A percentile compares a stretch with the other conserved stretches of the same genome.
phyloP scores from a whole-genome alignment of 2,113 vertebrate genomes.

The Oncorhynchus tshawytscha region DNA sequence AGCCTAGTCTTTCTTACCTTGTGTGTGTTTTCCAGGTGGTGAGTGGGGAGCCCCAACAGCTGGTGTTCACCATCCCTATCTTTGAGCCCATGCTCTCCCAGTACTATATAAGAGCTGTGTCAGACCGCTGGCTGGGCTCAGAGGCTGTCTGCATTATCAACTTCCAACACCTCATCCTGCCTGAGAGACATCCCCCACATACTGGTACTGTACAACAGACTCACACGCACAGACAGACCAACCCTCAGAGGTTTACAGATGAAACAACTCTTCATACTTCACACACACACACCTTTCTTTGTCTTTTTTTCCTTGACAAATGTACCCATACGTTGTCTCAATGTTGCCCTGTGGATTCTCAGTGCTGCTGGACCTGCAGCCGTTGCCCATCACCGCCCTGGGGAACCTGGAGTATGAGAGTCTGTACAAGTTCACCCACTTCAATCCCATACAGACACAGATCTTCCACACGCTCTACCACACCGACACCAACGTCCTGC shows the following conservation, averaged over 20 bases:
- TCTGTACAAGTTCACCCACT: conserved; percentile 95
- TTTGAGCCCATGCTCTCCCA: conserved; percentile 97
- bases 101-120: conserved; percentile 95
- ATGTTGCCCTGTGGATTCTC: conserved; percentile 43
- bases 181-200: conserved; percentile 95
- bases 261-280: not conserved
- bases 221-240: not conserved
- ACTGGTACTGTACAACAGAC: conserved; percentile 77
- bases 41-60: conserved; percentile 80
- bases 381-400: conserved; percentile 86
- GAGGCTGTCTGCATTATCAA: conserved; percentile 95
- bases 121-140: conserved; percentile 94
- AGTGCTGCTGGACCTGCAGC: conserved; percentile 96
- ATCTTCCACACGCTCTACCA: conserved; percentile 98
- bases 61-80: conserved; percentile 97
- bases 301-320: too few species aligned
- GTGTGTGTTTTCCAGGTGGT: conserved; percentile 40
- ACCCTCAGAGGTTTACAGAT: not conserved
- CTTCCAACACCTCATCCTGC: conserved; percentile 96
- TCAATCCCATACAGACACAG: conserved; percentile 97
- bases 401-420: conserved; percentile 84
- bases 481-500: conserved; percentile 92
- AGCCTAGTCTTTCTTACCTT: too few species aligned
- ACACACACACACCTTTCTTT: too few species aligned
- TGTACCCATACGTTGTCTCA: not conserved